phyloP scores from a whole-genome alignment of 2,797 vertebrate genomes.

The Sebastes diploproa region DNA sequence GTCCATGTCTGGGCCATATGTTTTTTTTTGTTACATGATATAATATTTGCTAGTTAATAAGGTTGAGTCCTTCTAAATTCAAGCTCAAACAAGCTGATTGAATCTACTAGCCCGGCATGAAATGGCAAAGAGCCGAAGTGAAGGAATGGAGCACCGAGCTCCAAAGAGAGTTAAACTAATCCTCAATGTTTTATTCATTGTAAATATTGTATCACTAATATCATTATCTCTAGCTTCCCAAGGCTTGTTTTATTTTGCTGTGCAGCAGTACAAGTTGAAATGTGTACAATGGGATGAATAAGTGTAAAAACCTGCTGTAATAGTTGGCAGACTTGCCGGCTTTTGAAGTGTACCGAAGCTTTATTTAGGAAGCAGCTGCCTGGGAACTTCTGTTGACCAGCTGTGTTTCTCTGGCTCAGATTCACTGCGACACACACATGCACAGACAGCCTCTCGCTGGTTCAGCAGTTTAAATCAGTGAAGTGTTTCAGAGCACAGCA shows the following conservation, averaged over 20 bases:
- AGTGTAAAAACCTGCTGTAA: conserved; percentile 24
- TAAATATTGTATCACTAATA: background rate
- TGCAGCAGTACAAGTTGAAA: background rate
- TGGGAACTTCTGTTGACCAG: conserved; percentile 63
- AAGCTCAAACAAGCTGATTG: background rate
- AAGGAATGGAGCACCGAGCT: background rate
- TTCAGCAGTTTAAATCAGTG: conserved; percentile 65
- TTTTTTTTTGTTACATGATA: background rate
- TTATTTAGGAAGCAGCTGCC: conserved; percentile 60
- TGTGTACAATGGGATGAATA: conserved; percentile 5
- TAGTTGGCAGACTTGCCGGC: background rate
- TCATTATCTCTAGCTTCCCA: background rate
- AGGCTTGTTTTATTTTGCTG: background rate
- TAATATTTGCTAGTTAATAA: background rate
- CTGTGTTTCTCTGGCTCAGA: conserved; percentile 60
- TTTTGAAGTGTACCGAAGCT: conserved; percentile 14
- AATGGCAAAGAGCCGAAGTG: background rate
- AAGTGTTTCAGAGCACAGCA: conserved; percentile 56
- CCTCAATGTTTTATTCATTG: background rate
- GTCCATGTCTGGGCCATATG: background rate
- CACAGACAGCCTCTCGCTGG: conserved; percentile 32
- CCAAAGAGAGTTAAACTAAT: background rate
- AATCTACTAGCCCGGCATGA: background rate
- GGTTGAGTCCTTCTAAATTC: background rate
- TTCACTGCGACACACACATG: conserved; percentile 16